Evolutionary conservation across 2,888 invertebrate genomes (phyloP), one percentile per base, ranked within the genome.

Genomic region (Antitype chi): DNA sequence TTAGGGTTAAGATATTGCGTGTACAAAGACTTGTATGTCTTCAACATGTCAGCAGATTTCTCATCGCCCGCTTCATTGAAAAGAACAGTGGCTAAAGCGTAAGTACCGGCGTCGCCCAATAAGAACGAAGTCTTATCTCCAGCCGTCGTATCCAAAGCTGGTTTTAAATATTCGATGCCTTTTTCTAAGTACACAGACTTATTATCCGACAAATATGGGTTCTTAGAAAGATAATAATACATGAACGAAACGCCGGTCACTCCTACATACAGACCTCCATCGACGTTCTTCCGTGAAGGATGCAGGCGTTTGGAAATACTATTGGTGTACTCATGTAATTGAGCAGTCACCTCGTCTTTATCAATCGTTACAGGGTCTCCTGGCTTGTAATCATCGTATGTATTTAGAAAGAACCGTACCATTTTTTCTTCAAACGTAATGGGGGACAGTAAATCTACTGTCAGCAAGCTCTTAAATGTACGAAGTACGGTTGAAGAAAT

Each of bases 31-130:
- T 94, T 95, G 79, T 96, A 96, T 47, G 91, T 90, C 5, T 95
- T 90, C 5, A 97, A 89, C 49, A 92, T 92, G 20, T 95, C 93
- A 6, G 81, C 59, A 63, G 85, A 95, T 43, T 92, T 89, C 1
- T 93, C 91, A 80, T 97, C 94, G 23, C 97, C 97, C 0, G 95
- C 84, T 64, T 95, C 95, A 78, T 97, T 95, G 43, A 97, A 97
- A 32, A 98, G 92, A 43, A 97, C 98, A 0, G 98, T 97, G 1
- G 98, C 98, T 3, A 98, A 95, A 2, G 98, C 98, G 90, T 97
- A 98, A 8, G 98, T 97, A 0, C 99, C 99, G 17, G 98, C 98
- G 89, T 98, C 98, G 4, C 99, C 99, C n/a, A 98, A 97, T 23
- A 99, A 93, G 93, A 98, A 98, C 0, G 98, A 97, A 23, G 97